Percentiles rank a stretch among this genome's conserved stretches.
phyloP scores from a whole-genome alignment of 2,888 invertebrate species.

The Oscheius sp. region DNA sequence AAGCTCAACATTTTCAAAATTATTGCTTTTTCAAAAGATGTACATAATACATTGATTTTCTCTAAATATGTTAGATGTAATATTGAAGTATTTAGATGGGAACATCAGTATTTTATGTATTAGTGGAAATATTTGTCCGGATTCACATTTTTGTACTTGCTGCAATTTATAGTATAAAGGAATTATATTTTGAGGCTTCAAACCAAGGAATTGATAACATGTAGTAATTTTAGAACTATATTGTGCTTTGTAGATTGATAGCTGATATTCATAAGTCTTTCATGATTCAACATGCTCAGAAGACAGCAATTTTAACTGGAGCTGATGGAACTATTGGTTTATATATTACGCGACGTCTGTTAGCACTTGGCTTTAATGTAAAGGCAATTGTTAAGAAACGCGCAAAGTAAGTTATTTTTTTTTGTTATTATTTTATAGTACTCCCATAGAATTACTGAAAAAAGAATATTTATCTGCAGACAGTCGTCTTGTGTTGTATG shows the following conservation, averaged over 20 bases:
- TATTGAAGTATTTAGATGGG: too few relatives aligned
- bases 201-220: constrained; percentile 9
- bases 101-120: too few relatives aligned
- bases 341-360: constrained; percentile 6
- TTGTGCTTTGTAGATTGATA: constrained; percentile 1
- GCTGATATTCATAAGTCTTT: constrained; percentile 6
- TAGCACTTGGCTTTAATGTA: constrained; percentile 1
- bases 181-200: constrained; percentile 33
- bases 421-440: background rate
- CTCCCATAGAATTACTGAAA: background rate
- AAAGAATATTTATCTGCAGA: background rate
- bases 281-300: background rate
- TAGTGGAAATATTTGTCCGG: constrained; percentile 28
- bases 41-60: too few relatives aligned
- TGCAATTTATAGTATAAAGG: constrained; percentile 33
- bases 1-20: too few relatives aligned
- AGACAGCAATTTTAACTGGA: constrained; percentile 24
- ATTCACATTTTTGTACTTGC: constrained; percentile 41
- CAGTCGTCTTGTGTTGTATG: background rate
- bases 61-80: too few relatives aligned
- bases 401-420: background rate
- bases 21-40: too few relatives aligned
- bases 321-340: constrained; percentile 32
- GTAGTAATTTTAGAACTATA: background rate
- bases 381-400: constrained; percentile 18